Base-by-base conservation (phyloP, 2,888 invertebrate species). In the Gastrophysa polygoni region DNA sequence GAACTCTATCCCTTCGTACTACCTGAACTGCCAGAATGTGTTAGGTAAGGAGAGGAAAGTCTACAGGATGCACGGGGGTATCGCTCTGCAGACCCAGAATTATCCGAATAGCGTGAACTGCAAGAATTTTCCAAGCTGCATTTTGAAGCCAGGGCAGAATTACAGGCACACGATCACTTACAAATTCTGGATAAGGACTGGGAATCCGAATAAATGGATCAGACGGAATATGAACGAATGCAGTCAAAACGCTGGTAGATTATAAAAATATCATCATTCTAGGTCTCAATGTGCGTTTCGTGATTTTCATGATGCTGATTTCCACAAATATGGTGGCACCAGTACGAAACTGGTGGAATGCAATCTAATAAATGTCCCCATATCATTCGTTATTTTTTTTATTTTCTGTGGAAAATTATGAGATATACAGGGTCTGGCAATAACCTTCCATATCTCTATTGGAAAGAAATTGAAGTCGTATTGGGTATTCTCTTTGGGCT, bases 71-170 rank as follows among this genome's bases (percentile, higher is more conserved):
- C 93, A 93, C 71, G 89, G 90, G 0, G 92, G 90, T 2, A 89
- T 96, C 75, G 93, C 93, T 73, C 80, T 96, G 48, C 94, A 95
- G 83, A 91, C 96, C 0, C 95, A 96, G 81, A 92, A 93, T 77
- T 96, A 89, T 81, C 96, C 96, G 0, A 92, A 96, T 80, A 91
- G 95, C 1, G 84, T 92, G 1, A 92, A 95, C 80, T 87, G 91
- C 76, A 89, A 81, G 68, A 88, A 90, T 73, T 93, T 93, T 71
- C 93, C 93, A 0, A 86, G 85, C 64, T 84, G 88, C 5, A 83
- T 91, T 54, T 73, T 93, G 38, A 85, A 86, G 68, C 92, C 93
- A 0, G 89, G 89, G 0, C 85, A 91, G 69, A 82, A 84, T 5
- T 94, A 93, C 75, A 80, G 82, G 10, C 92, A 93, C 74, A 85